A percentile compares a stretch with the other conserved stretches of the same genome.
Conservation (phyloP, 2,797 vertebrate genomes). For the Phaenicophaeus curvirostris region DNA sequence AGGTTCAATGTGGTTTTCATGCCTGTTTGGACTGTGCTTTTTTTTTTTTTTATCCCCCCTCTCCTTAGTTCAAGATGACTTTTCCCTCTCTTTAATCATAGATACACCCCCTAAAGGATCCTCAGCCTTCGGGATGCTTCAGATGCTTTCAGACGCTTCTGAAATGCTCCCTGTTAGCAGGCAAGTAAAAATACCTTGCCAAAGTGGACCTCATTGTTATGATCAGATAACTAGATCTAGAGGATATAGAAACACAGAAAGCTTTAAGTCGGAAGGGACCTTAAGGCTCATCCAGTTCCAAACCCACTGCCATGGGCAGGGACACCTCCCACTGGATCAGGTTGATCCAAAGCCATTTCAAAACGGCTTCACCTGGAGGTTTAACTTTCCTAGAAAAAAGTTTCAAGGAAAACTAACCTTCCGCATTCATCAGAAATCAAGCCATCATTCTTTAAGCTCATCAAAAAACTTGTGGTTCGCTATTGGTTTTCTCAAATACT, state of each 20-base stretch:
- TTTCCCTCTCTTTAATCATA: slow-evolving; percentile 21
- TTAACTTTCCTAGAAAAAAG: background rate
- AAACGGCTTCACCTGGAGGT: background rate
- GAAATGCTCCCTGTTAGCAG: background rate
- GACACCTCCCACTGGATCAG: no score
- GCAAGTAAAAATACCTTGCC: background rate
- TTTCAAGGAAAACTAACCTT: background rate
- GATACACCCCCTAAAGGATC: background rate
- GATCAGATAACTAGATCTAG: background rate
- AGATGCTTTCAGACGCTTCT: background rate
- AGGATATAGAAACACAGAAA: background rate
- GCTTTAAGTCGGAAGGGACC: no score
- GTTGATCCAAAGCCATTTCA: background rate
- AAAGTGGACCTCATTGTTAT: background rate
- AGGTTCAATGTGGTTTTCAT: slow-evolving; percentile 25
- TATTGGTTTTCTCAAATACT: slow-evolving; percentile 10
- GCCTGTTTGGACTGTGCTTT: background rate
- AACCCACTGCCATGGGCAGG: no score
- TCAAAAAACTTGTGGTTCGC: background rate
- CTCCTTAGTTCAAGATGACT: background rate
- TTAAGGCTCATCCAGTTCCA: no score
- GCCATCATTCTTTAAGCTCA: background rate
- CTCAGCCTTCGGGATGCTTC: background rate
- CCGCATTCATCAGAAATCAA: background rate
- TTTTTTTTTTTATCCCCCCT: fast-evolving